Base-by-base conservation (phyloP, 1,140 invertebrate genomes). In the Drosophila guanche region DNA sequence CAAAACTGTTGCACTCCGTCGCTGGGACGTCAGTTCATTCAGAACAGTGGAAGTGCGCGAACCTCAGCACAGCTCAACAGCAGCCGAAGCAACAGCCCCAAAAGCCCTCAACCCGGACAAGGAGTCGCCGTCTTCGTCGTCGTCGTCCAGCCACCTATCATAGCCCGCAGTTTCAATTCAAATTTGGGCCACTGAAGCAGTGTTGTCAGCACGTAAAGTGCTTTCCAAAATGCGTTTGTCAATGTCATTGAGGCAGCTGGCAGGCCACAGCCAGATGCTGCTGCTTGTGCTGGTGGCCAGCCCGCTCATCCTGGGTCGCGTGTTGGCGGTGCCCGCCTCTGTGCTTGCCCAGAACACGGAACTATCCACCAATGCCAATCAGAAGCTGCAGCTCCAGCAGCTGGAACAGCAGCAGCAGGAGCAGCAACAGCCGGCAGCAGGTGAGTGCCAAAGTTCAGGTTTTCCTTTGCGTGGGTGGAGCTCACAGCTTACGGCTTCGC, bases 311-410 rank as follows among this genome's bases (percentile, higher is more conserved):
- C 46, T 89, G 52, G 65, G 52, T n/a, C 58, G 69, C 62, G 77
- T 74, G 29, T 52, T 50, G 40, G 81, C 89, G 0, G 89, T 90
- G 76, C 89, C 89, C 63, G 75, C 89, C 45, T 90, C 89, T 50
- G 89, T 90, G 22, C 63, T 90, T n/a, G 89, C 89, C 60, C 89
- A 90, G 55, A 90, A 90, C 54, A 84, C 89, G 5, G 89, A 90
- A 69, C 67, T 90, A 6, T 78, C 84, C 40, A 89, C 89, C 42
- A 90, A 84, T 85, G 77, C 74, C 56, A 83, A 75, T 54, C 79
- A 90, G 25, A 85, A 86, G 81, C 77, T 62, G 37, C 85, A 89
- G 29, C 66, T 63, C 22, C 67, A 77, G 41, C 74, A 80, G 50
- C 54, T 79, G 25, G 56, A 68, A 20, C 65, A 70, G 45, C 53